A percentile compares a stretch with the other conserved stretches of the same genome.
phyloP scores from a whole-genome alignment of 2,888 invertebrate genomes.

The Drosophila putrida region DNA sequence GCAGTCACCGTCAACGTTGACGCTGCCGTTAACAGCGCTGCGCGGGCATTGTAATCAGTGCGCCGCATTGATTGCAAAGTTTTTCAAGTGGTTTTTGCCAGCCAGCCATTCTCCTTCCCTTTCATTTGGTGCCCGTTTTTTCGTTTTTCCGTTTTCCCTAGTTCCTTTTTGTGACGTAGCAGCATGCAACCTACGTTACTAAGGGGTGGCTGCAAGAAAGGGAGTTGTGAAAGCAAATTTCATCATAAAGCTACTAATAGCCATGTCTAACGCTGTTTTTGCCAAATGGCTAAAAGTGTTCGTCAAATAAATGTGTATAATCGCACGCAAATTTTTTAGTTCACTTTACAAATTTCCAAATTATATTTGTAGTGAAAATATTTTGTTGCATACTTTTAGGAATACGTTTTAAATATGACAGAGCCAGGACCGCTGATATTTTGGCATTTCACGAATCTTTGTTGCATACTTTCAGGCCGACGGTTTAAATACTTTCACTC shows the following conservation, averaged over 20 bases:
- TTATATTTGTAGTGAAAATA: not conserved
- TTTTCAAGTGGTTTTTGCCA: slow-evolving; percentile 71
- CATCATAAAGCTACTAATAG: slow-evolving; percentile 57
- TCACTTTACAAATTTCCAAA: not conserved
- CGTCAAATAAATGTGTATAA: slow-evolving; percentile 1
- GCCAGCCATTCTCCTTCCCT: slow-evolving; percentile 2
- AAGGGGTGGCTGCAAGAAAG: not conserved
- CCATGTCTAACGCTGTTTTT: slow-evolving; percentile 35
- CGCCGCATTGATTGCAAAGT: slow-evolving; percentile 76
- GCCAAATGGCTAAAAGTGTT: slow-evolving; percentile 44
- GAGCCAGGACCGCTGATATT: not conserved
- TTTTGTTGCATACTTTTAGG: slow-evolving; percentile 12
- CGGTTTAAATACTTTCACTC: not conserved
- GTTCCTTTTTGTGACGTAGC: slow-evolving; percentile 50
- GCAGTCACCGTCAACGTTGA: slow-evolving; percentile 40
- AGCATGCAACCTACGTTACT: slow-evolving; percentile 17
- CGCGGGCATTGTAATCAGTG: slow-evolving; percentile 72
- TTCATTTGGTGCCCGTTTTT: not conserved
- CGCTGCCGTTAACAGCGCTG: slow-evolving; percentile 31
- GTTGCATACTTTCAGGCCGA: slow-evolving; percentile 17
- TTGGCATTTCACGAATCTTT: not conserved
- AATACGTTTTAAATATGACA: not conserved
- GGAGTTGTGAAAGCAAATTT: slow-evolving; percentile 10
- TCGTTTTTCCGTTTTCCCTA: slow-evolving; percentile 6
- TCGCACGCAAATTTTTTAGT: not conserved